Evolutionary conservation across 1,140 invertebrate species (phyloP), one percentile per base, ranked within the genome.

Genomic region (Aphelenchoides fujianensis): DNA sequence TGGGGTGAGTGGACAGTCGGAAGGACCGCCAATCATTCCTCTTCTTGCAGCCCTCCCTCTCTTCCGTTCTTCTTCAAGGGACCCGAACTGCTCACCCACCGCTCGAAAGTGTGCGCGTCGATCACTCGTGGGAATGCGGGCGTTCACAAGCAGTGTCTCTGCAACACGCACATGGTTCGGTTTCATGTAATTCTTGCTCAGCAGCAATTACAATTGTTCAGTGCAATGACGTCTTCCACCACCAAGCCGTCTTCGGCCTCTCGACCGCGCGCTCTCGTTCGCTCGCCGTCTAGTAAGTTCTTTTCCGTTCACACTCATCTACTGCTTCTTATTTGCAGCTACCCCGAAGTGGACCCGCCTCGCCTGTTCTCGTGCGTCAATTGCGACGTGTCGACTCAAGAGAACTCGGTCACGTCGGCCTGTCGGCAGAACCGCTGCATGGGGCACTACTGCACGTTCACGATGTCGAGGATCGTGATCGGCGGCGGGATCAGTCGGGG

Each of bases 11-110:
- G 5, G 5, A 7, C 61, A 66, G 30, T 5, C 55, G 34, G 23
- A 48, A 48, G 41, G 12, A 61, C 19, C 53, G n/a, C 2, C 16
- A 61, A 67, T 67, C n/a, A 27, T 67, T 52, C 53, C 16, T 19
- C 74, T 3, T 74, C 77, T 23, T 77, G 80, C 2, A 83, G 81
- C 9, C 81, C 81, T 16, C 81, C 81, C 7, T 80, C 79, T 7
- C 69, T 82, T 16, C 81, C 81, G 7, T 82, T 72, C 55, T 81
- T 80, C 34, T 83, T 81, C 62, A 73, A 79, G 57, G 74, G 73
- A 0, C 68, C 73, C n/a, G 76, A 83, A 48, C 27, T 82, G 0
- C 69, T 82, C 28, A 64, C 54, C 52, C 64, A 71, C 32, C 63
- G 78, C n/a, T 69, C 53, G 28, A 79, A 79, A 61, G 66, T 80